phyloP scores from a whole-genome alignment of 2,797 vertebrate genomes.

The Xiphophorus birchmanni region DNA sequence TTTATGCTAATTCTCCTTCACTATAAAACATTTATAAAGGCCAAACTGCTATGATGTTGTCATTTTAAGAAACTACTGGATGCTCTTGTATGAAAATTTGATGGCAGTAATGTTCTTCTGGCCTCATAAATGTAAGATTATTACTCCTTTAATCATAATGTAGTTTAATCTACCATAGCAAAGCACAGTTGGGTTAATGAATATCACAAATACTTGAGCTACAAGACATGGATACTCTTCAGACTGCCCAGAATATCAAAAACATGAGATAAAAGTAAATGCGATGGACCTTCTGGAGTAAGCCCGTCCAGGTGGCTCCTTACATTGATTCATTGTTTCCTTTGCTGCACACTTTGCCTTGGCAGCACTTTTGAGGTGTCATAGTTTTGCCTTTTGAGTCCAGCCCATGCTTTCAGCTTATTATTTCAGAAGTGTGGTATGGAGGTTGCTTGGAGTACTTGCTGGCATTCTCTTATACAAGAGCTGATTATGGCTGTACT shows the following conservation, averaged over 20 bases:
- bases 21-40: conserved; percentile 23
- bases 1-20: conserved; percentile 1
- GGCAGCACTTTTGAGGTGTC: conserved; percentile 68
- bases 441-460: conserved; percentile 62
- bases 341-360: conserved; percentile 73
- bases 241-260: conserved; percentile 67
- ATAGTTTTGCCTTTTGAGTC: conserved; percentile 54
- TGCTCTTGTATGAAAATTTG: conserved; percentile 7
- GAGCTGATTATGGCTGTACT: conserved; percentile 36
- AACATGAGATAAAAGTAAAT: conserved; percentile 51
- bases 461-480: conserved; percentile 36
- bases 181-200: conserved; percentile 69
- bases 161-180: conserved; percentile 62
- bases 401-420: conserved; percentile 64
- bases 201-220: conserved; percentile 67
- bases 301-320: conserved; percentile 75
- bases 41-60: conserved; percentile 7
- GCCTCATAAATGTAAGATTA: conserved; percentile 57
- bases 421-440: conserved; percentile 63
- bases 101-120: conserved; percentile 33
- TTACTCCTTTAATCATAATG: conserved; percentile 49
- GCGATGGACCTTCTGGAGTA: conserved; percentile 67
- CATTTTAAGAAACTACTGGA: conserved; percentile 14
- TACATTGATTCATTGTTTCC: conserved; percentile 76
- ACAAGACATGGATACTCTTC: conserved; percentile 56